These are phyloP conservation scores for Sminthurinus aureus DNA, from an alignment of 2,888 invertebrate genomes.

Conservation along the genomic window DNA sequence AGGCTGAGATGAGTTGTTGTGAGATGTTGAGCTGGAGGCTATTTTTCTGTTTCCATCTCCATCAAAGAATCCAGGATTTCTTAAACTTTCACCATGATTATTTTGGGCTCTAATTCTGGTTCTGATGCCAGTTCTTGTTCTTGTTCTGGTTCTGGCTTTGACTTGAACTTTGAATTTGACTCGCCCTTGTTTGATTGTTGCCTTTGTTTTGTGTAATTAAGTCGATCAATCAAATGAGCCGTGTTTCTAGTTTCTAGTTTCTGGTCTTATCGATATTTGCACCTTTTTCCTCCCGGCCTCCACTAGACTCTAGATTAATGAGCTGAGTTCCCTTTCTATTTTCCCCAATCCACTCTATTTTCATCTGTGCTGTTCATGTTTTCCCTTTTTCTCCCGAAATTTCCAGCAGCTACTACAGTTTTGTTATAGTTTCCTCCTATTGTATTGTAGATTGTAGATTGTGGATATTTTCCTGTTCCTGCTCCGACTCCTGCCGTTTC, in stretches of 20 bases:
- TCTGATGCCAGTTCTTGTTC: too few species aligned
- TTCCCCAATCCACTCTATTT: not conserved
- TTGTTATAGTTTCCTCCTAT: not conserved
- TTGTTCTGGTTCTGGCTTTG: not conserved
- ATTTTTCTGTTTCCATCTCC: not conserved
- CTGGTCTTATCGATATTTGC: slow-evolving; percentile 18
- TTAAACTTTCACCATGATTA: not conserved
- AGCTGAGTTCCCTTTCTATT: not conserved
- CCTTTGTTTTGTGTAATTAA: slow-evolving; percentile 40
- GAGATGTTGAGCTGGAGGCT: not conserved
- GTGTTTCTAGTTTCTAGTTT: not conserved
- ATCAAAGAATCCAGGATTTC: slow-evolving; percentile 19
- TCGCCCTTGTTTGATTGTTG: too few species aligned
- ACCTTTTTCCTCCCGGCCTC: slow-evolving; percentile 28
- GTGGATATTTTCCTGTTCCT: too few species aligned
- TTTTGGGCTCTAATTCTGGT: not conserved
- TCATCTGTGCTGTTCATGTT: not conserved
- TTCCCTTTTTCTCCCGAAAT: not conserved
- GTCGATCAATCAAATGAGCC: slow-evolving; percentile 33
- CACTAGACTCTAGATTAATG: slow-evolving; percentile 10
- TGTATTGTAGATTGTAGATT: too few species aligned
- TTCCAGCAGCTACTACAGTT: not conserved
- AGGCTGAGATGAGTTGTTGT: too few species aligned
- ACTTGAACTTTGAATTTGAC: not conserved
- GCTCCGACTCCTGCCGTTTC: too few species aligned